Evolutionary conservation across 2,797 vertebrate species (phyloP), one percentile per base, ranked within the genome.

Genomic region (Sciurus vulgaris): DNA sequence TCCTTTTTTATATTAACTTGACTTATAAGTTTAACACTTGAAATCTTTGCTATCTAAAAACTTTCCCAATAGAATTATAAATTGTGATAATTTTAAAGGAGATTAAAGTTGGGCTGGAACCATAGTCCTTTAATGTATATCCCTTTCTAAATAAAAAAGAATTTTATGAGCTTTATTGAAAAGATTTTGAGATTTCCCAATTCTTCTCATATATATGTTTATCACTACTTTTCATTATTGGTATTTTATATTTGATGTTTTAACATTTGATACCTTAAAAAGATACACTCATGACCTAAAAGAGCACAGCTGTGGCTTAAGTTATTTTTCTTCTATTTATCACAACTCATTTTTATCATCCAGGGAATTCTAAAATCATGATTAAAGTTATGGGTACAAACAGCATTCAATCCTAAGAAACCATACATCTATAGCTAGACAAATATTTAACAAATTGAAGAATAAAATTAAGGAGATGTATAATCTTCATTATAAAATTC

Each of bases 401-500:
- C n/a, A n/a, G n/a, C n/a, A n/a, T n/a, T n/a, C n/a, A n/a, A n/a
- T n/a, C n/a, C n/a, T n/a, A n/a, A n/a, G n/a, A n/a, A n/a, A n/a
- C n/a, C n/a, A n/a, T n/a, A n/a, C n/a, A n/a, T n/a, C n/a, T n/a
- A n/a, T n/a, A n/a, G n/a, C n/a, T n/a, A n/a, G n/a, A n/a, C n/a
- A n/a, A n/a, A n/a, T n/a, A n/a, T n/a, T n/a, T n/a, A n/a, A n/a
- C n/a, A n/a, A n/a, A n/a, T n/a, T n/a, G n/a, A n/a, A n/a, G 74
- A 95, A 4, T 86, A 93, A 96, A 97, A 89, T 51, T 81, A 94
- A 94, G 17, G n/a, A n/a, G 78, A 92, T 72, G 28, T 76, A 30
- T 72, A 69, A 41, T 96, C 67, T 95, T 97, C 65, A 94, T 79
- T 91, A 91, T 63, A 95, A 94, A 96, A 93, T 92, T 96, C 44